phyloP scores from a whole-genome alignment of 2,888 invertebrate genomes.

The Anodontia alba region DNA sequence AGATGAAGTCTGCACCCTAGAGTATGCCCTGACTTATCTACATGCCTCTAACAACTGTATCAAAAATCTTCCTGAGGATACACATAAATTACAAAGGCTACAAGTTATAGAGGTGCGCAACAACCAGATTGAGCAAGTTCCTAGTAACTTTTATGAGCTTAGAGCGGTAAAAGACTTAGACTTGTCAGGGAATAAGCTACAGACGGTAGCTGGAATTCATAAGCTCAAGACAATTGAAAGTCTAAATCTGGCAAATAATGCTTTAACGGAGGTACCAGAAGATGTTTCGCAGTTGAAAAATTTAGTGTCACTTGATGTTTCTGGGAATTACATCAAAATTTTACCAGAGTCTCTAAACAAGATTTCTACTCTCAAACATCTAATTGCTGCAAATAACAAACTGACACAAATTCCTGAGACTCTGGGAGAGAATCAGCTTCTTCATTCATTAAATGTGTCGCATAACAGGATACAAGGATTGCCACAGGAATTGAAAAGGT shows the following conservation, averaged over 20 bases:
- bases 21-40: conserved; percentile 76
- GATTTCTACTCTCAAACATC: conserved; percentile 72
- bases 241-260: conserved; percentile 75
- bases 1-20: conserved; percentile 87
- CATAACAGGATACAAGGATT: conserved; percentile 72
- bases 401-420: conserved; percentile 77
- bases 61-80: conserved; percentile 73
- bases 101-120: conserved; percentile 72
- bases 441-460: conserved; percentile 71
- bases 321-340: conserved; percentile 76
- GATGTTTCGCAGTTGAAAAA: conserved; percentile 75
- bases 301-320: conserved; percentile 74
- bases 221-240: conserved; percentile 70
- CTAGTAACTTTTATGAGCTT: conserved; percentile 78
- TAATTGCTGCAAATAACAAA: conserved; percentile 75
- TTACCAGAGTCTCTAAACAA: conserved; percentile 69
- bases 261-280: conserved; percentile 70
- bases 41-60: conserved; percentile 76
- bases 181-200: conserved; percentile 74
- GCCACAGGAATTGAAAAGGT: conserved; percentile 72
- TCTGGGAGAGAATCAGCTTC: conserved; percentile 79
- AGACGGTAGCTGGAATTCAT: conserved; percentile 67
- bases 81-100: conserved; percentile 75
- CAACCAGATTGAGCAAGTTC: conserved; percentile 78
- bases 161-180: conserved; percentile 74